phyloP scores from a whole-genome alignment of 2,113 vertebrate species.

The Actenoides lindsayi region DNA sequence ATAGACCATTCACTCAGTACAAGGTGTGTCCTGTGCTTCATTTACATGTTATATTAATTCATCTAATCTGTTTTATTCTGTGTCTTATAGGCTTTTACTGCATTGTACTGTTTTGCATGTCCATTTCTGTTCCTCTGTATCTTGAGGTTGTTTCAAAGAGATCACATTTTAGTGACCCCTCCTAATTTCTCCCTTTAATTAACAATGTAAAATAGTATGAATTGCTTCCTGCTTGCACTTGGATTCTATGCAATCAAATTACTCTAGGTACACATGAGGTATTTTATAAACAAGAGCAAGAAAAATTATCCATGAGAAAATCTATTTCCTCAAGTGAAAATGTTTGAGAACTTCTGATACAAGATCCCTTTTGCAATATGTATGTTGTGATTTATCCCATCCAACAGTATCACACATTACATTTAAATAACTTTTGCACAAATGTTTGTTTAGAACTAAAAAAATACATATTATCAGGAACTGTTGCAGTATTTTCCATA shows the following conservation, averaged over 20 bases:
- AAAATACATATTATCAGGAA: background rate
- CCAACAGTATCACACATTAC: background rate
- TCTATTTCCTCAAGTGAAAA: constrained; percentile 34
- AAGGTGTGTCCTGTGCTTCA: background rate
- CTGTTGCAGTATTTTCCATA: background rate
- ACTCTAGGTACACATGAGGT: background rate
- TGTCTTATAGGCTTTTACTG: background rate
- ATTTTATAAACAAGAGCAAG: constrained; percentile 41
- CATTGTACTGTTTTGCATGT: background rate
- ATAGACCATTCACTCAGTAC: background rate
- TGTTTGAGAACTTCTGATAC: background rate
- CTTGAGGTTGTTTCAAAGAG: constrained; percentile 2
- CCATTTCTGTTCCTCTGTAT: background rate
- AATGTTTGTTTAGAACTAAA: background rate
- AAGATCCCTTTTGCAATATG: background rate
- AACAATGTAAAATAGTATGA: constrained; percentile 12
- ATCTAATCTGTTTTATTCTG: constrained; percentile 1
- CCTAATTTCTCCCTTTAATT: constrained; percentile 30
- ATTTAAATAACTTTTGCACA: background rate
- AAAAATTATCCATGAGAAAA: constrained; percentile 27
- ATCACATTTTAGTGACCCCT: constrained; percentile 6
- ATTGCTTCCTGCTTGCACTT: constrained; percentile 26
- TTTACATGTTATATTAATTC: background rate
- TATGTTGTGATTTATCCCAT: background rate
- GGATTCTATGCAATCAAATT: constrained; percentile 18